Base-by-base conservation (phyloP, 2,888 invertebrate species). In the Graphium colonna region DNA sequence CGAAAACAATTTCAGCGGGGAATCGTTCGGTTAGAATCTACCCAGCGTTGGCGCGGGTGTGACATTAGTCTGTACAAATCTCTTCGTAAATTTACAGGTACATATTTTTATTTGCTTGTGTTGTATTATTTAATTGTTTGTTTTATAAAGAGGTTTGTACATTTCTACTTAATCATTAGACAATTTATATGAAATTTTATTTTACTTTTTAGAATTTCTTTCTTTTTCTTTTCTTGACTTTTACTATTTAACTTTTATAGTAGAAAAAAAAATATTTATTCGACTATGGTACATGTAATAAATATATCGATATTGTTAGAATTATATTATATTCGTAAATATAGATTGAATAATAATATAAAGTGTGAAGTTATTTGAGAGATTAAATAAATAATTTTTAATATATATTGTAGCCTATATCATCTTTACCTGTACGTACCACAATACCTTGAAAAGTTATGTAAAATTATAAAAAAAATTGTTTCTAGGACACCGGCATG, bases 51-150 rank as follows among this genome's bases (percentile, higher is more conserved):
- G 15, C 40, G 46, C 52, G 15, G 21, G 18, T n/a, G 41, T 41
- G 46, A 21, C 46, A 41, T 31, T 18, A n/a, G 40, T 31, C 17
- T 18, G 39, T 36, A 21, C 38, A 12, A 47, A 47, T 47, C 40
- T 31, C 26, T 39, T 40, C 8, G 31, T 21, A 26, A 12, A 36
- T 3, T 13, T 10, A 12, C 36, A 36, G 36, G 36, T 36, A 36
- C 17, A 21, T 21, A 33, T 44, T 36, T 45, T 45, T 12, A 33
- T 33, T 33, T 33, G 9, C 9, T 10, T 33, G n/a, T n/a, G n/a
- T n/a, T n/a, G n/a, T n/a, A 10, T 33, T 33, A 33, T 5, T n/a
- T 3, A 2, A 33, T 10, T 9, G 33, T 3, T 33, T 9, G 3
- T 10, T 2, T 33, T n/a, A 9, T 33, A 2, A 33, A 33, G n/a